A percentile compares a stretch with the other conserved stretches of the same genome.
Conservation (phyloP, 1,140 invertebrate species). For the Drosophila sp. region DNA sequence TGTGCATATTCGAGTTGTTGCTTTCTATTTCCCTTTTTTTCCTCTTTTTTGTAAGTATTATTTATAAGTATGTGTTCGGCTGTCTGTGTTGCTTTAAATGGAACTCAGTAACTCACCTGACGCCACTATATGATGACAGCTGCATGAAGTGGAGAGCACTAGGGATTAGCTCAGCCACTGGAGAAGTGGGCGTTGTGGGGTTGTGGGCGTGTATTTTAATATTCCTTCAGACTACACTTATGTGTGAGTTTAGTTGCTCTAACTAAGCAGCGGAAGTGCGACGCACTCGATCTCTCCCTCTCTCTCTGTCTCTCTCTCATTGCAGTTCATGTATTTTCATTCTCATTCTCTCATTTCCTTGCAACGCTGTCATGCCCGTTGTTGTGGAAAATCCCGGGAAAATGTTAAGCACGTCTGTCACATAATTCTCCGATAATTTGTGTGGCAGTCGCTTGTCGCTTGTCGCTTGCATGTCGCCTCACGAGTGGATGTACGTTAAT, state of each 20-base stretch:
- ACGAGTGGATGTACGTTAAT: constrained; percentile 32
- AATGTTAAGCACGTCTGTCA: constrained; percentile 55
- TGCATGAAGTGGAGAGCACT: constrained; percentile 12
- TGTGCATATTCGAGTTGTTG: constrained; percentile 37
- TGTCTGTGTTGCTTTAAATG: constrained; percentile 49
- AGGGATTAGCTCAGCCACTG: constrained; percentile 17
- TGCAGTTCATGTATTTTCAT: not conserved
- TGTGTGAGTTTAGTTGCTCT: constrained; percentile 23
- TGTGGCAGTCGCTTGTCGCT: constrained; percentile 33
- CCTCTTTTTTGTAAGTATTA: constrained; percentile 7
- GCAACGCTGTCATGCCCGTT: constrained; percentile 46
- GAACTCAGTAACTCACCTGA: constrained; percentile 32
- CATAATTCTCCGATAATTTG: constrained; percentile 62
- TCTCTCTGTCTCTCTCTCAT: not conserved
- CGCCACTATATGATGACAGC: constrained; percentile 30
- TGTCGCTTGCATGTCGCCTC: constrained; percentile 21
- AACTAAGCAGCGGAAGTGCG: constrained; percentile 54
- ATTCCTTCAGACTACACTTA: constrained; percentile 37
- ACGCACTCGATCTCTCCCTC: constrained; percentile 4
- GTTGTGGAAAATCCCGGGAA: constrained; percentile 63
- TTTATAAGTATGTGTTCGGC: constrained; percentile 13
- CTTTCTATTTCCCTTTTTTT: constrained; percentile 16
- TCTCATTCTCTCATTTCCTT: not conserved
- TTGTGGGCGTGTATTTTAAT: constrained; percentile 43
- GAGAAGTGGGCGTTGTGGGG: constrained; percentile 13